These are phyloP conservation scores for Polyploca ridens DNA, from an alignment of 2,888 invertebrate species.

Conservation along the genomic window DNA sequence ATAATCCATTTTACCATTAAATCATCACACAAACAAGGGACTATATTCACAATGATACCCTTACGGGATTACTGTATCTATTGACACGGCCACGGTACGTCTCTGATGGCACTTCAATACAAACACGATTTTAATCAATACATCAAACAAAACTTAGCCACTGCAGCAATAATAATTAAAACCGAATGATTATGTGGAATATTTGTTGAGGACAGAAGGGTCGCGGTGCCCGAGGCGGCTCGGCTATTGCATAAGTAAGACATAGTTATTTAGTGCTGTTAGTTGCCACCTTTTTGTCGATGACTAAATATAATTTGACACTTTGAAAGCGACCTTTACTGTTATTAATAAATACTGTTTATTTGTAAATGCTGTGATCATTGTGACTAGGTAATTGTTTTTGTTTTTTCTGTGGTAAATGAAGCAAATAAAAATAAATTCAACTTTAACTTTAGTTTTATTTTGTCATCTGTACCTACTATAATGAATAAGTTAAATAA, in stretches of 20 bases:
- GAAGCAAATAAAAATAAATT: too few species aligned
- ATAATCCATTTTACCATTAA: neutral
- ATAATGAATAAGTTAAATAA: too few species aligned
- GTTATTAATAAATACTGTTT: neutral
- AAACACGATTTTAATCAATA: conserved; percentile 83
- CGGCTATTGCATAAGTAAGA: conserved; percentile 55
- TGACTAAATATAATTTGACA: too few species aligned
- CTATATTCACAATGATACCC: conserved; percentile 21
- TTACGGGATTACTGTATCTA: conserved; percentile 59
- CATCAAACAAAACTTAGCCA: conserved; percentile 82
- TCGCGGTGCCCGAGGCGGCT: conserved; percentile 63
- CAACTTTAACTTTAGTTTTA: too few species aligned
- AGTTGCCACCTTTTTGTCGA: conserved; percentile 13
- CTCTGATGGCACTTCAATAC: conserved; percentile 70
- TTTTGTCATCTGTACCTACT: too few species aligned
- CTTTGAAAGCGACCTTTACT: neutral
- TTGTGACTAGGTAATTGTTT: too few species aligned
- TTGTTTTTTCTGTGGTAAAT: too few species aligned
- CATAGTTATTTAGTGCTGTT: conserved; percentile 40
- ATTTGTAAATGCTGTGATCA: too few species aligned
- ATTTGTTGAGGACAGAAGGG: conserved; percentile 81
- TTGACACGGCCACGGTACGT: conserved; percentile 54
- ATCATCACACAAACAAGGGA: neutral
- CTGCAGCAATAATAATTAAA: conserved; percentile 83
- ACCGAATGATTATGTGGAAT: conserved; percentile 82